Conservation (phyloP, 2,113 vertebrate genomes). For the Anser brachyrhynchus region DNA sequence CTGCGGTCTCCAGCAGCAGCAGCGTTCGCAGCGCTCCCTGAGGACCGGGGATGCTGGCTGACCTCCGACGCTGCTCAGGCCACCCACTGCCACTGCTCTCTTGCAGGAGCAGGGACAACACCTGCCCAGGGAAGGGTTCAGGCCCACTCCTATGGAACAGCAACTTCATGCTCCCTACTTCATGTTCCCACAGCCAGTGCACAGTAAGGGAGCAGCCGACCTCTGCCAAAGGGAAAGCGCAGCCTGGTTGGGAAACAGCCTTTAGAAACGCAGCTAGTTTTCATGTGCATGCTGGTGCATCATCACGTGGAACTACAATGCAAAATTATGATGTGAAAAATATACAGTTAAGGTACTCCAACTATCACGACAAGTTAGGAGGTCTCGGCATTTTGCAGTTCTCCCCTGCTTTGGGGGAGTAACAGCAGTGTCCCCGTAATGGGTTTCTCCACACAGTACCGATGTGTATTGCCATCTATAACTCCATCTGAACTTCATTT, state of each 20-base stretch:
- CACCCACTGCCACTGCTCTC: no score
- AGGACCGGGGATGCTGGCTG: background rate
- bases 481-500: background rate
- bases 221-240: background rate
- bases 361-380: background rate
- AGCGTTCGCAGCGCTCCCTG: background rate
- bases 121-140: no score
- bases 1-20: background rate
- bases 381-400: background rate
- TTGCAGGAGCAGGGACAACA: no score
- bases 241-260: rapidly evolving
- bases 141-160: no score
- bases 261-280: background rate
- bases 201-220: background rate
- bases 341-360: background rate
- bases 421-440: background rate
- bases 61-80: background rate
- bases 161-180: no score
- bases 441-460: background rate
- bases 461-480: background rate
- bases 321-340: background rate
- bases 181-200: background rate
- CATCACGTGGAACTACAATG: background rate
- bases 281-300: background rate
- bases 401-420: background rate